phyloP scores from a whole-genome alignment of 2,888 invertebrate species.

The Scrobipalpa costella region DNA sequence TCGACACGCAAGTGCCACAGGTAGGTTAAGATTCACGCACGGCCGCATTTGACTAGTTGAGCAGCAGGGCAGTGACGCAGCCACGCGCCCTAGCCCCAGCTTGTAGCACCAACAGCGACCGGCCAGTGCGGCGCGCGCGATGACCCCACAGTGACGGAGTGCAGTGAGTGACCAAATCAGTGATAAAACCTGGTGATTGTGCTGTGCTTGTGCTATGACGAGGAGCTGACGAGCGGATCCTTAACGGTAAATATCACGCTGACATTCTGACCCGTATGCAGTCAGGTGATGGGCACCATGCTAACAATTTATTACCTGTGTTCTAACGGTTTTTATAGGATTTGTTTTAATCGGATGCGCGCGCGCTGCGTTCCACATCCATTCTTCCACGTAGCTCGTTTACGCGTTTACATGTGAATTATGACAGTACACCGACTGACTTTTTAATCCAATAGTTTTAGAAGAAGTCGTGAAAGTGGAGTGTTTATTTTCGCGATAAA shows the following conservation, averaged over 20 bases:
- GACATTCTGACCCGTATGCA: conserved; percentile 64
- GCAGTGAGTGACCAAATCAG: conserved; percentile 62
- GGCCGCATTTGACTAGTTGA: conserved; percentile 70
- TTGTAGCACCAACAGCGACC: conserved; percentile 38
- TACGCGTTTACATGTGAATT: conserved; percentile 74
- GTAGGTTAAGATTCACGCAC: conserved; percentile 80
- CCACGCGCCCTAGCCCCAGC: conserved; percentile 48
- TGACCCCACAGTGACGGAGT: conserved; percentile 62
- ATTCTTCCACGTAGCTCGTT: conserved; percentile 66
- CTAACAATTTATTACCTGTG: conserved; percentile 27
- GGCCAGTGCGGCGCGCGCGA: conserved; percentile 51
- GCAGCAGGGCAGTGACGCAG: conserved; percentile 70
- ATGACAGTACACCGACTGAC: conserved; percentile 58
- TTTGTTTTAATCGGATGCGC: conserved; percentile 40
- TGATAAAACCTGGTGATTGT: conserved; percentile 23
- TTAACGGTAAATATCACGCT: conserved; percentile 75
- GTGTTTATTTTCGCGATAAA: conserved; percentile 20
- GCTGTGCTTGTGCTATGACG: conserved; percentile 46
- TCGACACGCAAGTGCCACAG: conserved; percentile 79
- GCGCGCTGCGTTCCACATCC: conserved; percentile 56
- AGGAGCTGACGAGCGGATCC: conserved; percentile 57
- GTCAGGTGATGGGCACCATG: conserved; percentile 65
- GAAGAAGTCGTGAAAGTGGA: conserved; percentile 13
- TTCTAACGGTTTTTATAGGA: conserved; percentile 36
- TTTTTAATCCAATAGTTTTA: conserved; percentile 25